phyloP scores from a whole-genome alignment of 1,140 invertebrate species.

The Drosophila mojavensis region DNA sequence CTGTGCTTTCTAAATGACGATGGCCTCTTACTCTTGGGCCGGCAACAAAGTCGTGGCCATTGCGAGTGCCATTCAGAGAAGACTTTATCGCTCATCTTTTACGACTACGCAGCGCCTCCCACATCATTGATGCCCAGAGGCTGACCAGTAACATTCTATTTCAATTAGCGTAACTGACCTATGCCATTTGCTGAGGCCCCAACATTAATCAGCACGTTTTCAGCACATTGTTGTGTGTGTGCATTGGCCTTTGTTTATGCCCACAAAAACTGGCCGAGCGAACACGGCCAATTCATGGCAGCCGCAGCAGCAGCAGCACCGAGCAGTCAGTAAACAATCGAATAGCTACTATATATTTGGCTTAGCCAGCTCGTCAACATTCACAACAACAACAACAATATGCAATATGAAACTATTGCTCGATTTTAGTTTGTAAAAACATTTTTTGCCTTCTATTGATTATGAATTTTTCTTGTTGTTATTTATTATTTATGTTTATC shows the following conservation, averaged over 20 bases:
- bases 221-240: slow-evolving; percentile 32
- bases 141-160: slow-evolving; percentile 67
- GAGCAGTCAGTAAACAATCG: slow-evolving; percentile 15
- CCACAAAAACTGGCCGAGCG: slow-evolving; percentile 34
- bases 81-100: slow-evolving; percentile 17
- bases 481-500: slow-evolving; percentile 36
- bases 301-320: neutral
- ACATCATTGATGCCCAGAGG: slow-evolving; percentile 14
- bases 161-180: slow-evolving; percentile 81
- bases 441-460: slow-evolving; percentile 1
- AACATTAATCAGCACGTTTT: slow-evolving; percentile 78
- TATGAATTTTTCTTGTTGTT: slow-evolving; percentile 30
- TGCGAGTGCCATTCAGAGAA: slow-evolving; percentile 52
- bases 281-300: too few species aligned
- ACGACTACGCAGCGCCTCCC: slow-evolving; percentile 44
- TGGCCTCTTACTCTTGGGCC: slow-evolving; percentile 23
- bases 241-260: slow-evolving; percentile 46
- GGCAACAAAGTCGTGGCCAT: slow-evolving; percentile 7
- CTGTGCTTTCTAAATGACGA: slow-evolving; percentile 66
- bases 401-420: neutral
- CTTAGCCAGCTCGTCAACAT: neutral
- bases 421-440: neutral
- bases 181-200: slow-evolving; percentile 60
- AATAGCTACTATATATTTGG: slow-evolving; percentile 31
- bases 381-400: slow-evolving; percentile 4